phyloP scores from a whole-genome alignment of 2,797 vertebrate genomes.

The Halcyon leucocephala region DNA sequence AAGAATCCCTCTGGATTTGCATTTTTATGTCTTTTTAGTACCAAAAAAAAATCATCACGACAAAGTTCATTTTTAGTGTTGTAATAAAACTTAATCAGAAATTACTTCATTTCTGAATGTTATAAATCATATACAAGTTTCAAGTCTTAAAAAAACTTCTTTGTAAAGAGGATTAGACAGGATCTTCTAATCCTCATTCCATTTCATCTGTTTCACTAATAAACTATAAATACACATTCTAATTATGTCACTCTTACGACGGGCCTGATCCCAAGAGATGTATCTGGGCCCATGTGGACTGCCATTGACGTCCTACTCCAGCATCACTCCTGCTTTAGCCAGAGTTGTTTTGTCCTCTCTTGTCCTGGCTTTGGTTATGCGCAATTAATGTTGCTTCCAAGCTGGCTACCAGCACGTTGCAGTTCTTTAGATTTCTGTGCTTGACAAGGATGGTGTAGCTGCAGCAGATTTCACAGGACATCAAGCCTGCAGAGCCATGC shows the following conservation, averaged over 20 bases:
- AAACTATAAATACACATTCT: background rate
- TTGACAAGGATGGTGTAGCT: background rate
- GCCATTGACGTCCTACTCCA: accelerated
- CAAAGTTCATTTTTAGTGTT: background rate
- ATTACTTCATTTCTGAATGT: background rate
- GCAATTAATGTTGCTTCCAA: background rate
- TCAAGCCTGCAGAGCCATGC: background rate
- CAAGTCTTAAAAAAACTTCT: background rate
- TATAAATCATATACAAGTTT: background rate
- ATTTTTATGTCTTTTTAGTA: slow-evolving; percentile 8
- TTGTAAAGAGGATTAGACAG: background rate
- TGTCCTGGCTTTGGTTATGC: background rate
- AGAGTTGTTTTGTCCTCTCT: background rate
- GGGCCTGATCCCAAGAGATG: background rate
- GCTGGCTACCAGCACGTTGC: background rate
- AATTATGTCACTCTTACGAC: background rate
- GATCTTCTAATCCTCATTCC: slow-evolving; percentile 20
- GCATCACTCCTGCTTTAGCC: background rate
- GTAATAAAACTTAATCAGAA: slow-evolving; percentile 26
- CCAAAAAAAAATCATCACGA: background rate
- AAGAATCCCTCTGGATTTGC: slow-evolving; percentile 32
- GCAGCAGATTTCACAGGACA: background rate
- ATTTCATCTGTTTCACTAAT: slow-evolving; percentile 16
- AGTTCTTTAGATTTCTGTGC: background rate
- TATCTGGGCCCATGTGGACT: background rate